These are phyloP conservation scores for Peromyscus melanophrys DNA, from an alignment of 2,797 vertebrate species.

Conservation along the genomic window DNA sequence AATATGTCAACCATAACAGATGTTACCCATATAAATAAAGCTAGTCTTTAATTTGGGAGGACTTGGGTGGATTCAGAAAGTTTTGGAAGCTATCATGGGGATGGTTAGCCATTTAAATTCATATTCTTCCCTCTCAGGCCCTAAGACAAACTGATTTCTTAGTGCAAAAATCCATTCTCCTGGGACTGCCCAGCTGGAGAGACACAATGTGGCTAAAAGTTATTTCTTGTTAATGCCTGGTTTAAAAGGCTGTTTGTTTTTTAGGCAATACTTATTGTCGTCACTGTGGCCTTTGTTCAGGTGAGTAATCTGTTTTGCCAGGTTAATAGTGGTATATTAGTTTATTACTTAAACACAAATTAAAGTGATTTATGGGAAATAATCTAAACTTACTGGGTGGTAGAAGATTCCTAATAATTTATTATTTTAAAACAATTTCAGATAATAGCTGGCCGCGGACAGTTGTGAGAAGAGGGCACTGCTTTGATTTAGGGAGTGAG, in stretches of 20 bases:
- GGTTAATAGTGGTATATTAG: conserved; percentile 29
- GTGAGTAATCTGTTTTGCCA: conserved; percentile 88
- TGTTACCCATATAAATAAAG: background rate
- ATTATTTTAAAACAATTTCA: conserved; percentile 60
- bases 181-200: conserved; percentile 22
- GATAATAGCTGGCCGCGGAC: background rate
- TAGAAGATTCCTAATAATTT: background rate
- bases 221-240: conserved; percentile 29
- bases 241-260: conserved; percentile 66
- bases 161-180: background rate
- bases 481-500: conserved; percentile 42
- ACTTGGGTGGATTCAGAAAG: background rate
- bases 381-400: background rate
- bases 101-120: background rate
- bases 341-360: conserved; percentile 50
- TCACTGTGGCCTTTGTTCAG: conserved; percentile 99
- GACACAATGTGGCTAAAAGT: background rate
- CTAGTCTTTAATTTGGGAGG: background rate
- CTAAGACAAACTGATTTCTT: background rate
- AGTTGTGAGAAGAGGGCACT: background rate
- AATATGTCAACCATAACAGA: background rate
- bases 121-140: background rate
- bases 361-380: background rate
- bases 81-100: background rate
- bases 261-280: conserved; percentile 98